Percentiles rank a stretch among this genome's conserved stretches.
phyloP scores from a whole-genome alignment of 2,797 vertebrate genomes.

The Morus bassanus region DNA sequence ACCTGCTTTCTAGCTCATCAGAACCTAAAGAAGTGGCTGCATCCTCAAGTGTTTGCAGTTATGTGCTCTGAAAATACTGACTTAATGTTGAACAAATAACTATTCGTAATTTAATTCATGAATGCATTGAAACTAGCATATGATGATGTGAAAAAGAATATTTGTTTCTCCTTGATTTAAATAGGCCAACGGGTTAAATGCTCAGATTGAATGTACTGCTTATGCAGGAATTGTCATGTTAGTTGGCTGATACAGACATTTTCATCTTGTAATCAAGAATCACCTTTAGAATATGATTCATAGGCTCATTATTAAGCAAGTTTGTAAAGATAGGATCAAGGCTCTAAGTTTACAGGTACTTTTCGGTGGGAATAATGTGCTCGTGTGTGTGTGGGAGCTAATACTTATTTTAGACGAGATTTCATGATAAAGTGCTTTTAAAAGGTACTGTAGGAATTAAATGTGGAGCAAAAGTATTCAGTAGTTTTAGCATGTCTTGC shows the following conservation, averaged over 20 bases:
- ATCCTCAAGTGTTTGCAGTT: neutral
- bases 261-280: neutral
- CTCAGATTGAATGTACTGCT: neutral
- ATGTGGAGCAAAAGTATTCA: neutral
- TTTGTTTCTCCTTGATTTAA: neutral
- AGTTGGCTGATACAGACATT: neutral
- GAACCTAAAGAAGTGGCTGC: neutral
- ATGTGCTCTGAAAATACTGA: neutral
- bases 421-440: neutral
- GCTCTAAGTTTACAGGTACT: neutral
- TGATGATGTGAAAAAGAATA: neutral
- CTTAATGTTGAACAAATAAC: neutral
- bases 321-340: slow-evolving; percentile 29
- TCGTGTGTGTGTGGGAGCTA: neutral
- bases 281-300: slow-evolving; percentile 4
- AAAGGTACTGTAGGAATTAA: neutral
- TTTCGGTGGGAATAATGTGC: neutral
- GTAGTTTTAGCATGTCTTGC: neutral
- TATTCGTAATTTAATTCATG: neutral
- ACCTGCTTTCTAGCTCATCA: neutral
- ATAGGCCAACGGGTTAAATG: neutral
- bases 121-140: neutral
- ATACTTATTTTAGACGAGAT: neutral
- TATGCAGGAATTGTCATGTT: neutral
- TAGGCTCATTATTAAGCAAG: neutral